Evolutionary conservation across 37 sponge, comb jelly and placozoan species (phyloP).

Genomic region (Lycopodina hypogea): DNA sequence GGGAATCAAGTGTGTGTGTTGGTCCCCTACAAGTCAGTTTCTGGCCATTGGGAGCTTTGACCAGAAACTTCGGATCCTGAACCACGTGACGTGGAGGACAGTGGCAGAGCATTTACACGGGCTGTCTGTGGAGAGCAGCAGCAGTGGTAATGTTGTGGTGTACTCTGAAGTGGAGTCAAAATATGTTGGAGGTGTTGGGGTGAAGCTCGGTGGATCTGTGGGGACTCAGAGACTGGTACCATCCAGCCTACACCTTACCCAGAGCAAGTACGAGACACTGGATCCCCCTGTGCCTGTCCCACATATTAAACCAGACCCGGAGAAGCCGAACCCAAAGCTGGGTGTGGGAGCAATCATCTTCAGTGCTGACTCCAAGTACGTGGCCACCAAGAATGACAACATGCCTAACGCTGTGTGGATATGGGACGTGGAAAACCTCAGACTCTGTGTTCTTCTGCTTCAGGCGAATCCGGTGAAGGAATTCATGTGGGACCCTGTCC

Average conservation of each 20-base stretch:
- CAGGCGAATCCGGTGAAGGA: constrained; percentile 60
- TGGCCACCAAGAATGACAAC: constrained; percentile 91
- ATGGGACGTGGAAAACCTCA: constrained; percentile 74
- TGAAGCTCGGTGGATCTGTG: neutral
- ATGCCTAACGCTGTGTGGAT: constrained; percentile 95
- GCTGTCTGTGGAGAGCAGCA: constrained; percentile 11
- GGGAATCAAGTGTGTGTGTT: constrained; percentile 71
- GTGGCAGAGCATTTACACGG: constrained; percentile 72
- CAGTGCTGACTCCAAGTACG: constrained; percentile 73
- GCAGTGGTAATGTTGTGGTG: constrained; percentile 28
- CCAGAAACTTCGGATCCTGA: constrained; percentile 78
- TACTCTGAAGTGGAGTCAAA: constrained; percentile 68
- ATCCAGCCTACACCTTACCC: constrained; percentile 3
- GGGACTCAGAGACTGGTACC: neutral
- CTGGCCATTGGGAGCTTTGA: constrained; percentile 92
- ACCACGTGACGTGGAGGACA: constrained; percentile 88
- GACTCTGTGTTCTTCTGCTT: constrained; percentile 58
- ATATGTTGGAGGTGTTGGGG: neutral
- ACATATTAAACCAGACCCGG: constrained; percentile 74
- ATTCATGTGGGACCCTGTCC: constrained; percentile 84
- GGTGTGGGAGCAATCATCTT: constrained; percentile 81
- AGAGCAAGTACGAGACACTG: constrained; percentile 67
- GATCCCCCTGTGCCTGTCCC: constrained; percentile 51
- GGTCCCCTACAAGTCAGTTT: constrained; percentile 91
- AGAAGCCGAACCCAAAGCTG: constrained; percentile 83